Evolutionary conservation across 2,113 vertebrate genomes (phyloP).

Genomic region (Tragelaphus scriptus): DNA sequence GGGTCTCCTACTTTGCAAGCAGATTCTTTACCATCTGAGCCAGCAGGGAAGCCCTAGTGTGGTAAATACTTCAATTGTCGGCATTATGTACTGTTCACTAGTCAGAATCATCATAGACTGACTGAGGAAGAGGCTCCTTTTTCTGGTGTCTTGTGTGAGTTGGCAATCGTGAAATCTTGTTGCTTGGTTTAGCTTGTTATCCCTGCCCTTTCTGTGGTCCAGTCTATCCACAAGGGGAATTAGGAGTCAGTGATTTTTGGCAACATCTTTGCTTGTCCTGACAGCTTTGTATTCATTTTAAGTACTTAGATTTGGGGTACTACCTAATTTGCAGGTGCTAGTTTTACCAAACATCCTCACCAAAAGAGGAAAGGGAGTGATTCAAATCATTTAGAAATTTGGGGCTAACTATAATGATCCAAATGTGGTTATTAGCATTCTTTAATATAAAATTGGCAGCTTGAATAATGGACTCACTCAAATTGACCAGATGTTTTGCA

Average conservation of each 20-base stretch:
- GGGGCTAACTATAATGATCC: neutral
- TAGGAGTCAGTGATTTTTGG: neutral
- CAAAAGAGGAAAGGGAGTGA: neutral
- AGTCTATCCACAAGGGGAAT: neutral
- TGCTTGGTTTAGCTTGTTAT: neutral
- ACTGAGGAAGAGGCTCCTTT: neutral
- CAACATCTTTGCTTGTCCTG: neutral
- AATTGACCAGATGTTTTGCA: conserved; percentile 30
- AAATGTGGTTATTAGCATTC: neutral
- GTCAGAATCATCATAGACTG: neutral
- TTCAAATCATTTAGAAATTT: neutral
- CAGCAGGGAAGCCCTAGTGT: neutral
- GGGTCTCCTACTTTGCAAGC: neutral
- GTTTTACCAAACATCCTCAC: neutral
- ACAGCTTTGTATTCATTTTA: neutral
- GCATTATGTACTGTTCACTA: neutral
- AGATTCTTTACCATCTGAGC: neutral
- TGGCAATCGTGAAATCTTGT: neutral
- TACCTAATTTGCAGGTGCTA: neutral
- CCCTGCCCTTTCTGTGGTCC: neutral
- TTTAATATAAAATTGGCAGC: conserved; percentile 35
- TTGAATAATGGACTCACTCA: conserved; percentile 31
- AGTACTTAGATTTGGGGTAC: neutral
- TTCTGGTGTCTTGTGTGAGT: neutral
- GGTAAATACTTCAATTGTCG: neutral